Evolutionary conservation across 2,888 invertebrate species (phyloP).

Genomic region (Adineta ricciae): DNA sequence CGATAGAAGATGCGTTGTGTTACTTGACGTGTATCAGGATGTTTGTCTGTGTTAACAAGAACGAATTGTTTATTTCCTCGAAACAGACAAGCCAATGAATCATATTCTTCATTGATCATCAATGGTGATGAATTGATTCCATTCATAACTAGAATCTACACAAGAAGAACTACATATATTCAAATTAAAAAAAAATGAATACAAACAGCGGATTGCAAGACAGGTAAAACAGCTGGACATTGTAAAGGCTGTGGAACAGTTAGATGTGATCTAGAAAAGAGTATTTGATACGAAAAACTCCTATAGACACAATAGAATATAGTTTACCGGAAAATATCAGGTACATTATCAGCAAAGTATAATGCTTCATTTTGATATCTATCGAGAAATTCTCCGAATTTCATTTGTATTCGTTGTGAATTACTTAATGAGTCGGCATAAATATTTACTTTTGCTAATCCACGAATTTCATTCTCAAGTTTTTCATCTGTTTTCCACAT

Average conservation of each 20-base stretch:
- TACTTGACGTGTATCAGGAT: neutral
- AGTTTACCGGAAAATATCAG: neutral
- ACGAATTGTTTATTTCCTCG: neutral
- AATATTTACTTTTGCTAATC: neutral
- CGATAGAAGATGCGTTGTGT: too few relatives aligned
- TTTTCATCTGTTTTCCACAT: neutral
- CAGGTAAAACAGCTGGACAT: slow-evolving; percentile 39
- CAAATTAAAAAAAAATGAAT: neutral
- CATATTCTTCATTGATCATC: neutral
- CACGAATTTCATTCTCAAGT: neutral
- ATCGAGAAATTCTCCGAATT: slow-evolving; percentile 38
- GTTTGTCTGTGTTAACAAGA: neutral
- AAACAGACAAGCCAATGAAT: neutral
- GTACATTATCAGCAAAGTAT: neutral
- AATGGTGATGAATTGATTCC: neutral
- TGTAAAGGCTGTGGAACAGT: slow-evolving; percentile 43
- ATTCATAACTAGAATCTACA: neutral
- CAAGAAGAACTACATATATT: neutral
- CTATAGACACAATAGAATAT: too few relatives aligned
- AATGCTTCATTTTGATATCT: slow-evolving; percentile 38
- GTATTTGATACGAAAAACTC: too few relatives aligned
- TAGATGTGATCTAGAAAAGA: slow-evolving; percentile 40
- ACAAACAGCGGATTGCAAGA: slow-evolving; percentile 42
- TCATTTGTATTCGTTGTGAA: neutral
- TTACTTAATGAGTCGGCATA: neutral